phyloP scores from a whole-genome alignment of 2,797 vertebrate species.

The Pseudopleuronectes americanus region DNA sequence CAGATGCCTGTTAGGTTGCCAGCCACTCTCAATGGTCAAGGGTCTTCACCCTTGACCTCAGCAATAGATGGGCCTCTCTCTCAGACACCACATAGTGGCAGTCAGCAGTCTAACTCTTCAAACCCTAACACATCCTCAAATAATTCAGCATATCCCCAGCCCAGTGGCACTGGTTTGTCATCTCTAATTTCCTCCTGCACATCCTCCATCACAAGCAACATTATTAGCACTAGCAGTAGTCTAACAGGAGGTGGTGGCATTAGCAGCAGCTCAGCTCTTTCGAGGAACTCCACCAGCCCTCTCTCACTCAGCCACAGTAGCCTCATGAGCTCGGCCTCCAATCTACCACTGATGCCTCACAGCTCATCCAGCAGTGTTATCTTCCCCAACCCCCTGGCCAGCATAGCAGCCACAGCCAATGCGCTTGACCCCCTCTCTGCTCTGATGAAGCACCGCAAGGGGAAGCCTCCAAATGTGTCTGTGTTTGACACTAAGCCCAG shows the following conservation, averaged over 20 bases:
- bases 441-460: slow-evolving; percentile 98
- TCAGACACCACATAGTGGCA: slow-evolving; percentile 86
- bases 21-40: slow-evolving; percentile 82
- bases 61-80: slow-evolving; percentile 86
- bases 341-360: slow-evolving; percentile 97
- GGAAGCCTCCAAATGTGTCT: slow-evolving; percentile 97
- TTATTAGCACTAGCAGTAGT: slow-evolving; percentile 72
- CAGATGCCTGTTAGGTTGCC: slow-evolving; percentile 90
- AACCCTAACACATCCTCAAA: slow-evolving; percentile 81
- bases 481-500: slow-evolving; percentile 98
- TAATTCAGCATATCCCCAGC: slow-evolving; percentile 80
- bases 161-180: slow-evolving; percentile 79
- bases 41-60: slow-evolving; percentile 78
- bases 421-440: slow-evolving; percentile 95
- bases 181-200: slow-evolving; percentile 84
- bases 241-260: slow-evolving; percentile 70
- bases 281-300: slow-evolving; percentile 89
- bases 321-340: slow-evolving; percentile 89
- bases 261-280: slow-evolving; percentile 80
- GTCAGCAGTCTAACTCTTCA: slow-evolving; percentile 85
- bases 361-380: slow-evolving; percentile 96
- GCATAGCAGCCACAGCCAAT: slow-evolving; percentile 97
- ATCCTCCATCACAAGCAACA: slow-evolving; percentile 78
- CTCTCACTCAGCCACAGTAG: slow-evolving; percentile 89
- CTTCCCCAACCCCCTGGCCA: slow-evolving; percentile 98